Evolutionary conservation across 2,113 vertebrate species (phyloP).

Genomic region (Lepisosteus oculatus): DNA sequence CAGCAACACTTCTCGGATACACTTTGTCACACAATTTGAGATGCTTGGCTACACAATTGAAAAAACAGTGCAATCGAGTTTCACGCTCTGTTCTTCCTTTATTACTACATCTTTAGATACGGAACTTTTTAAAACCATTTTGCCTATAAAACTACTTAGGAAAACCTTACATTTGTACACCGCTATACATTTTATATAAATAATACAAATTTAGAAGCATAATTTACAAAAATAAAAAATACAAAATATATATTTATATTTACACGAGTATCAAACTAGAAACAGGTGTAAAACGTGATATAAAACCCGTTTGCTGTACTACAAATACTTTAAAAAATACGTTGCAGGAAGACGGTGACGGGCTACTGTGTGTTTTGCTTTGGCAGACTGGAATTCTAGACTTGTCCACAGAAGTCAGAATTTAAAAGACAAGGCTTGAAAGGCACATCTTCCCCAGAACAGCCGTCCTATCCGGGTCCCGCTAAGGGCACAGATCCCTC

Average conservation of each 20-base stretch:
- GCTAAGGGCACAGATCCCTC: no score
- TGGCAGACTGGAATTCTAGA: no score
- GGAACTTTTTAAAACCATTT: background rate
- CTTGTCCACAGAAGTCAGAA: no score
- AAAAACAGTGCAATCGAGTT: background rate
- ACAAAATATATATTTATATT: constrained; percentile 58
- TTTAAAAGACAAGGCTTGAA: no score
- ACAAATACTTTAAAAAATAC: no score
- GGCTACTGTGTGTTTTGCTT: no score
- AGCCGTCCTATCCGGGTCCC: no score
- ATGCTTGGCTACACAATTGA: background rate
- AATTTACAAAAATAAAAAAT: constrained; percentile 69
- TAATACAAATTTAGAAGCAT: constrained; percentile 58
- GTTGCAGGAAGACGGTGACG: no score
- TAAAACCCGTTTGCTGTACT: no score
- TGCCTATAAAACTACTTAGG: background rate
- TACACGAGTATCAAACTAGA: constrained; percentile 41
- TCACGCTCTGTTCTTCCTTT: background rate
- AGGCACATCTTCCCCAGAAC: no score
- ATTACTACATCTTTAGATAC: background rate
- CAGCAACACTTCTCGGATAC: no score
- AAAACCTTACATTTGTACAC: constrained; percentile 2
- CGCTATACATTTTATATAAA: constrained; percentile 63
- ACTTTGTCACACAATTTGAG: no score
- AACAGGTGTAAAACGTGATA: constrained; percentile 48